A percentile compares a stretch with the other conserved stretches of the same genome.
phyloP scores from a whole-genome alignment of 2,113 vertebrate species.

The Marcusenius ussheri region DNA sequence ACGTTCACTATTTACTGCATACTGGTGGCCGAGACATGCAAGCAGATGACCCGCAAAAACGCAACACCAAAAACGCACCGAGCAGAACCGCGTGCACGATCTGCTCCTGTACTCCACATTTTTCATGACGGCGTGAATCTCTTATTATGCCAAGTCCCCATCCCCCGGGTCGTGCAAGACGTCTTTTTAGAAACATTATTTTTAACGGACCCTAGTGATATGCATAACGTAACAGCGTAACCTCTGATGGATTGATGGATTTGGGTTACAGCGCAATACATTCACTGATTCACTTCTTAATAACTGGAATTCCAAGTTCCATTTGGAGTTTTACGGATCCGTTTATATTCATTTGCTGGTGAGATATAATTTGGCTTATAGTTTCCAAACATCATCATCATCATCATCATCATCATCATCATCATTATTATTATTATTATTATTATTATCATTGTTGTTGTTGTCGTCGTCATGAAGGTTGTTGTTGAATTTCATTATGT shows the following conservation, averaged over 20 bases:
- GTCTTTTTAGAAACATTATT: conserved; percentile 3
- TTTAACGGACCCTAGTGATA: background rate
- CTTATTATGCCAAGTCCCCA: background rate
- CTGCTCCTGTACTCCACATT: background rate
- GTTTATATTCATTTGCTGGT: background rate
- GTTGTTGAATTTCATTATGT: background rate
- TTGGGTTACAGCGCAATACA: conserved; percentile 1
- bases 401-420: background rate
- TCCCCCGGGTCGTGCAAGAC: background rate
- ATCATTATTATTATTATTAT: background rate
- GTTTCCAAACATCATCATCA: background rate
- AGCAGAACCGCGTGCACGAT: background rate
- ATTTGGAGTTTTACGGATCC: background rate
- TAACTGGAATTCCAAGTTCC: background rate
- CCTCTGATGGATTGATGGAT: background rate
- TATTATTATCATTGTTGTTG: background rate
- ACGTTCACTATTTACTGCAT: background rate
- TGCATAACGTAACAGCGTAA: background rate
- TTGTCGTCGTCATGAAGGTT: background rate
- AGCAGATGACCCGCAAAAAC: background rate
- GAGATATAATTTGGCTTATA: background rate
- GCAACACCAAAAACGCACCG: background rate
- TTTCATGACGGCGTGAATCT: background rate
- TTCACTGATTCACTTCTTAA: background rate
- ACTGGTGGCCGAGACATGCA: background rate